phyloP scores from a whole-genome alignment of 1,140 invertebrate genomes.

The Panagrolaimus sp. region DNA sequence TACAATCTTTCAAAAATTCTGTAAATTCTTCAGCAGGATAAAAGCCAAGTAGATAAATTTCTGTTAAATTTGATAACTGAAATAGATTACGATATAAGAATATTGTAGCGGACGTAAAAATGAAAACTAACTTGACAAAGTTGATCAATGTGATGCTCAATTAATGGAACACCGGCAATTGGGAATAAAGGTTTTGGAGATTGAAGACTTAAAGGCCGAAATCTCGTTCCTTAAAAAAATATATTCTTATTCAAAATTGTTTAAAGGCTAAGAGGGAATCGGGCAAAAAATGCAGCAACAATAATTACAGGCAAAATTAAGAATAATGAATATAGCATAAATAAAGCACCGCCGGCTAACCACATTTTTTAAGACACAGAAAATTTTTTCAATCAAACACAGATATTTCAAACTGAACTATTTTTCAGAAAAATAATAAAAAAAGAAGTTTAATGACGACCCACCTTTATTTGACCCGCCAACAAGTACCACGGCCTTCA shows the following conservation, averaged over 20 bases:
- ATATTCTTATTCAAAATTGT: conserved; percentile 9
- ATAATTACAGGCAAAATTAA: conserved; percentile 53
- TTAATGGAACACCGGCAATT: conserved; percentile 83
- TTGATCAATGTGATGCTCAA: conserved; percentile 95
- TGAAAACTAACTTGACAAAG: conserved; percentile 67
- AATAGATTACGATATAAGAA: conserved; percentile 22
- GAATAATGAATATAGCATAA: conserved; percentile 54
- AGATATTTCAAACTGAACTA: background rate
- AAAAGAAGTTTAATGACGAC: conserved; percentile 11
- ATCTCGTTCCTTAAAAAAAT: conserved; percentile 76
- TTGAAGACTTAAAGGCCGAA: conserved; percentile 89
- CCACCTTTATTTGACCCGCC: conserved; percentile 69
- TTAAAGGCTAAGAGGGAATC: conserved; percentile 48
- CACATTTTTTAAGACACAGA: conserved; percentile 37
- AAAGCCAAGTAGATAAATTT: conserved; percentile 88
- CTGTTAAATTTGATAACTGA: conserved; percentile 69
- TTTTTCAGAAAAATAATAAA: background rate
- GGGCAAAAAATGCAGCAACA: conserved; percentile 49
- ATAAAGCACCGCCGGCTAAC: conserved; percentile 51
- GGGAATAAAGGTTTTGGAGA: conserved; percentile 94
- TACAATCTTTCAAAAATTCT: conserved; percentile 47
- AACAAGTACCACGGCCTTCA: conserved; percentile 68
- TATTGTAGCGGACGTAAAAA: background rate
- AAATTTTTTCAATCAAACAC: background rate
- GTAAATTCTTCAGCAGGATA: conserved; percentile 74